Evolutionary conservation across 2,797 vertebrate genomes (phyloP).

Genomic region (Macropodus opercularis): DNA sequence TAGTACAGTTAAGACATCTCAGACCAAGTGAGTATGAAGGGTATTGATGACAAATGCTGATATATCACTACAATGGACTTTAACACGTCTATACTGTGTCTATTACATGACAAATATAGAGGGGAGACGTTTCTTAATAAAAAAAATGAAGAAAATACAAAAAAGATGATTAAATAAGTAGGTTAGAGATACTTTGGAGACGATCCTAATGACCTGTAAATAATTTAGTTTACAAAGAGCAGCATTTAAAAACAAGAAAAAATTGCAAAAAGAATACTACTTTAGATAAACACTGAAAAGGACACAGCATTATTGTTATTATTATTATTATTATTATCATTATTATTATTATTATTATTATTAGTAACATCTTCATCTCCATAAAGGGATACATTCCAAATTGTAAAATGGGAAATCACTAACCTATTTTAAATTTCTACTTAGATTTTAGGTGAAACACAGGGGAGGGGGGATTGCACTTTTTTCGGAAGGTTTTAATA

Average conservation of each 20-base stretch:
- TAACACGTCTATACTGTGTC: slow-evolving; percentile 75
- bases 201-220: slow-evolving; percentile 87
- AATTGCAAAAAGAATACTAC: slow-evolving; percentile 81
- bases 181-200: slow-evolving; percentile 86
- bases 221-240: slow-evolving; percentile 87
- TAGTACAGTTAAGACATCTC: slow-evolving; percentile 60
- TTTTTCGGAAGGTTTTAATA: slow-evolving; percentile 83
- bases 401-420: slow-evolving; percentile 82
- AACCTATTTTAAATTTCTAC: slow-evolving; percentile 86
- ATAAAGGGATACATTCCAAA: slow-evolving; percentile 82
- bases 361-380: slow-evolving; percentile 74
- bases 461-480: slow-evolving; percentile 70
- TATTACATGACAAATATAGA: slow-evolving; percentile 78
- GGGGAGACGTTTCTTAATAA: slow-evolving; percentile 77
- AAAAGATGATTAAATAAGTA: slow-evolving; percentile 79
- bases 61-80: slow-evolving; percentile 78
- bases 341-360: slow-evolving; percentile 68
- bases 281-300: slow-evolving; percentile 83
- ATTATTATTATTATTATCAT: slow-evolving; percentile 67
- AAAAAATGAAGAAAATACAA: slow-evolving; percentile 65
- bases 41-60: slow-evolving; percentile 69
- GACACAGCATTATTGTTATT: slow-evolving; percentile 76
- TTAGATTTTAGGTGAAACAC: slow-evolving; percentile 82
- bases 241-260: slow-evolving; percentile 81
- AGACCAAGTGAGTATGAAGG: slow-evolving; percentile 53